Conservation (phyloP, 1,140 invertebrate genomes). For the Drosophila littoralis region DNA sequence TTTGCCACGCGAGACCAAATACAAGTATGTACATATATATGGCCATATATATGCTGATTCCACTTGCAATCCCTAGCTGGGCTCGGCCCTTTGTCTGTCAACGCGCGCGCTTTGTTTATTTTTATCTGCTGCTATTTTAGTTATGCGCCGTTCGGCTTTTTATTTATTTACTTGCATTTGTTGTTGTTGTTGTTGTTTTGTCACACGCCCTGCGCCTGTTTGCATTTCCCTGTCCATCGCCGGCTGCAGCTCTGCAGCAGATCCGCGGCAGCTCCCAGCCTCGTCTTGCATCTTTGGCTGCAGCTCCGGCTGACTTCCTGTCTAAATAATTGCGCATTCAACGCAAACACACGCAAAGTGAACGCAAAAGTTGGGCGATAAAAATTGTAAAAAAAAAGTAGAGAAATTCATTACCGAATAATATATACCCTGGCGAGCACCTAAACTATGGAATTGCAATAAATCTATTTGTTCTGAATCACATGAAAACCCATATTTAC, state of each 20-base stretch:
- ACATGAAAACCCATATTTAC: too few species aligned
- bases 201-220: conserved; percentile 43
- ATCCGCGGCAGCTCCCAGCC: neutral
- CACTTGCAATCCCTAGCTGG: conserved; percentile 3
- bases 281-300: conserved; percentile 19
- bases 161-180: conserved; percentile 41
- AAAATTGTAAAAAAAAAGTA: neutral
- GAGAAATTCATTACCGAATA: conserved; percentile 14
- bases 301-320: conserved; percentile 62
- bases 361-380: conserved; percentile 20
- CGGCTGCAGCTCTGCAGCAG: conserved; percentile 20
- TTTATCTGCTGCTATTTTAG: conserved; percentile 72
- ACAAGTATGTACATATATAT: neutral
- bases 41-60: neutral
- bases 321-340: conserved; percentile 70
- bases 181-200: conserved; percentile 48
- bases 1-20: neutral
- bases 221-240: conserved; percentile 51
- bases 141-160: conserved; percentile 55
- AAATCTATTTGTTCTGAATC: too few species aligned
- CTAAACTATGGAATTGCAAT: too few species aligned
- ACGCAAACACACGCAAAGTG: conserved; percentile 55
- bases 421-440: conserved; percentile 25
- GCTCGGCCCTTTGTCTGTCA: conserved; percentile 65
- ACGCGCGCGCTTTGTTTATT: conserved; percentile 64